Evolutionary conservation across 2,888 invertebrate species (phyloP).

Genomic region (Andrena minutula): DNA sequence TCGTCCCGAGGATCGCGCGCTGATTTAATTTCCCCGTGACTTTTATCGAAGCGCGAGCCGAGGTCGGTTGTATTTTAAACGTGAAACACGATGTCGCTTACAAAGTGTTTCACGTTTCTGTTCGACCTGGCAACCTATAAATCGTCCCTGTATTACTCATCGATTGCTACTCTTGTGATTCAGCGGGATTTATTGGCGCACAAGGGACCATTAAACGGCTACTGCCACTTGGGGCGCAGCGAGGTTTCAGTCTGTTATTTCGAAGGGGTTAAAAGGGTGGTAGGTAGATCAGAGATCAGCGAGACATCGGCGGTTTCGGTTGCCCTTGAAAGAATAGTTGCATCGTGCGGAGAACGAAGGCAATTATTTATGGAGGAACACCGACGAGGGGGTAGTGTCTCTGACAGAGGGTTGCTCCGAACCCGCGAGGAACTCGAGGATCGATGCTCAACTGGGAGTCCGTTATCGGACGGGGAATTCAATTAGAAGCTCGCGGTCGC

Average conservation of each 20-base stretch:
- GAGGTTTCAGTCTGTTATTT: not conserved
- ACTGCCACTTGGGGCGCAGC: no score
- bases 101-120: not conserved
- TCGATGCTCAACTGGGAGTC: not conserved
- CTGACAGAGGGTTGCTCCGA: slow-evolving; percentile 30
- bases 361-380: not conserved
- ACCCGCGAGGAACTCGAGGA: not conserved
- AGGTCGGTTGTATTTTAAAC: not conserved
- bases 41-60: slow-evolving; percentile 1
- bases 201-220: not conserved
- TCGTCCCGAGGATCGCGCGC: slow-evolving; percentile 1
- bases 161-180: not conserved
- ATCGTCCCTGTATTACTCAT: not conserved
- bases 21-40: slow-evolving; percentile 16
- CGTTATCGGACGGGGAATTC: slow-evolving; percentile 44
- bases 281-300: not conserved
- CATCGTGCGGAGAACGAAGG: not conserved
- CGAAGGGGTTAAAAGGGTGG: not conserved
- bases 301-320: not conserved
- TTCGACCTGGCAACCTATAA: not conserved
- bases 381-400: slow-evolving; percentile 30
- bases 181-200: not conserved
- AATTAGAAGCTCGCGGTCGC: slow-evolving; percentile 43
- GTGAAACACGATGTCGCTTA: not conserved
- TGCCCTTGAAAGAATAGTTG: not conserved